phyloP scores from a whole-genome alignment of 1,140 invertebrate species.

The Agrilus planipennis region DNA sequence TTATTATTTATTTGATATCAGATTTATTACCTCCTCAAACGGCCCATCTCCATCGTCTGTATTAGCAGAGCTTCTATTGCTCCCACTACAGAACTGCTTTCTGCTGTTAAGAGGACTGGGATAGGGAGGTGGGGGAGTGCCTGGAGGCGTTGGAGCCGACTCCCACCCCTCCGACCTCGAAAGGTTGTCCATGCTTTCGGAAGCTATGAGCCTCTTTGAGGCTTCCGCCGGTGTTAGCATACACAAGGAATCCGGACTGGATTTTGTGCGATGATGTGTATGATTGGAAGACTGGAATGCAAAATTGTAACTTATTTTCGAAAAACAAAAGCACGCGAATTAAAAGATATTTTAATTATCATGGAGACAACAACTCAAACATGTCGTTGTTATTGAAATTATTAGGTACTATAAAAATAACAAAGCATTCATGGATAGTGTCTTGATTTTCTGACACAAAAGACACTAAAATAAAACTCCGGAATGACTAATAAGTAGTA shows the following conservation, averaged over 20 bases:
- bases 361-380: too few relatives aligned
- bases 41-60: slow-evolving; percentile 19
- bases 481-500: too few relatives aligned
- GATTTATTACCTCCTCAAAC: slow-evolving; percentile 24
- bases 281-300: slow-evolving; percentile 25
- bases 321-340: not conserved
- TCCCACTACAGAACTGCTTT: slow-evolving; percentile 17
- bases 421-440: too few relatives aligned
- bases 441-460: too few relatives aligned
- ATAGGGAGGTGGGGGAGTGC: slow-evolving; percentile 79
- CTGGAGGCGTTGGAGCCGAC: slow-evolving; percentile 61
- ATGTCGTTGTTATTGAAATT: too few relatives aligned
- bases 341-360: not conserved
- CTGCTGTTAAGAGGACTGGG: slow-evolving; percentile 34
- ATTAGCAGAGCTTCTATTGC: slow-evolving; percentile 19
- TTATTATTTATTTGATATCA: too few relatives aligned
- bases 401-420: too few relatives aligned
- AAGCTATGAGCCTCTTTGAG: slow-evolving; percentile 41
- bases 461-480: too few relatives aligned
- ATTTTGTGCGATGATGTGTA: slow-evolving; percentile 56
- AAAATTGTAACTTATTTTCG: not conserved
- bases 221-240: slow-evolving; percentile 36
- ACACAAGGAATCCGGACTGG: slow-evolving; percentile 52
- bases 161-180: slow-evolving; percentile 8
- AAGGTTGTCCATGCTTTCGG: slow-evolving; percentile 50